Evolutionary conservation across 2,888 invertebrate species (phyloP), one percentile per base, ranked within the genome.

Genomic region (Leucophenga montana): DNA sequence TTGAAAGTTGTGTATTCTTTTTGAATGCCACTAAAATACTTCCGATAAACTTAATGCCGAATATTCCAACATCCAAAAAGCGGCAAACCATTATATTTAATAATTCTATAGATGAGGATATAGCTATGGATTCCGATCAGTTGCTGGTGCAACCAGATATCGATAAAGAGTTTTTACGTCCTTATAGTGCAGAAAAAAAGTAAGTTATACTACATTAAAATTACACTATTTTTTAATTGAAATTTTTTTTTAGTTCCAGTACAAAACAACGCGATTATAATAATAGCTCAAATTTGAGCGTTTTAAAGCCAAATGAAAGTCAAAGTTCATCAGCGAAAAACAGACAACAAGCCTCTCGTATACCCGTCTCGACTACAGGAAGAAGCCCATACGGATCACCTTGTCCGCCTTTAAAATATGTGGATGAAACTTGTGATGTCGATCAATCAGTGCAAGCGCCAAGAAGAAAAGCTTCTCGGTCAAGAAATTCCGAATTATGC

Each of bases 31-130:
- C 39, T 1, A 39, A 39, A 39, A 39, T 3, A 8, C 39, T 39
- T 3, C 39, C 39, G 39, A 39, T 39, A 11, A 5, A 39, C 8
- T 39, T 86, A 61, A 85, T 85, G 0, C 86, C 85, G 1, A 76
- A 79, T 54, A 69, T 78, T 11, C 83, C 84, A 3, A 48, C 72
- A 3, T 62, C 85, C 0, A 86, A 86, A 62, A 86, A 81, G 53
- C 78, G 79, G 1, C 77, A 76, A 14, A 77, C 75, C 0, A 70
- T 75, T 1, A 6, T 75, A 0, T 77, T 77, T 61, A 27, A 76
- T 53, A 66, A 64, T 11, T 14, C 61, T 48, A 66, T 71, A 14
- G 73, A 78, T 14, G 74, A 69, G 16, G 31, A 59, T 0, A 1
- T 39, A 39, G 39, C 8, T n/a, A n/a, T n/a, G n/a, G n/a, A n/a